A percentile compares a stretch with the other conserved stretches of the same genome.
Evolutionary conservation across 1,140 invertebrate species (phyloP).

Genomic region (Lucilia cuprina): DNA sequence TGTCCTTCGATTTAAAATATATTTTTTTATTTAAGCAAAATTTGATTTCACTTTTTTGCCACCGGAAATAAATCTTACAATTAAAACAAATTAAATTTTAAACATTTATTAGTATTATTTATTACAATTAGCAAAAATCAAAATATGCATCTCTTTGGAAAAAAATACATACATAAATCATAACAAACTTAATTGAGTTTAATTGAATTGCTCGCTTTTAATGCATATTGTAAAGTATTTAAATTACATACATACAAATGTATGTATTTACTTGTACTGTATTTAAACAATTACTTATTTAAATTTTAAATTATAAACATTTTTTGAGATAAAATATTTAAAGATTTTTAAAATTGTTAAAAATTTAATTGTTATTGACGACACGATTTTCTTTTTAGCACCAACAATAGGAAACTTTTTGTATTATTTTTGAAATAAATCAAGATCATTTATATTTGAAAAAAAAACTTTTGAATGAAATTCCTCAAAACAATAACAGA

Average conservation of each 20-base stretch:
- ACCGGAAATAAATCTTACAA: too few relatives aligned
- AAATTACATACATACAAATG: too few relatives aligned
- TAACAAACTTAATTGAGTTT: background rate
- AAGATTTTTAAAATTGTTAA: background rate
- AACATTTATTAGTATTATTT: too few relatives aligned
- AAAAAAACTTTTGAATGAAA: background rate
- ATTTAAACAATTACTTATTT: background rate
- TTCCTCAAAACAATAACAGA: background rate
- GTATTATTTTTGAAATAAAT: background rate
- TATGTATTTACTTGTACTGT: background rate
- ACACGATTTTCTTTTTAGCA: background rate
- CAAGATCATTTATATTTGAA: background rate
- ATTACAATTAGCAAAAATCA: too few relatives aligned
- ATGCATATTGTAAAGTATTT: background rate
- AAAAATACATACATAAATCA: too few relatives aligned
- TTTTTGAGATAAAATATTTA: background rate
- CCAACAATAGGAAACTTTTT: background rate
- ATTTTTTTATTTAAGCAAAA: too few relatives aligned
- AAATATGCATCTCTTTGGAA: too few relatives aligned
- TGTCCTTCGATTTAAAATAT: too few relatives aligned
- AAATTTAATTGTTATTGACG: background rate
- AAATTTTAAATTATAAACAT: background rate
- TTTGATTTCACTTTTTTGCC: too few relatives aligned
- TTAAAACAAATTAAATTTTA: too few relatives aligned
- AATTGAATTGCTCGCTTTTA: background rate